Evolutionary conservation across 2,888 invertebrate genomes (phyloP).

Genomic region (Microctonus hyperodae): DNA sequence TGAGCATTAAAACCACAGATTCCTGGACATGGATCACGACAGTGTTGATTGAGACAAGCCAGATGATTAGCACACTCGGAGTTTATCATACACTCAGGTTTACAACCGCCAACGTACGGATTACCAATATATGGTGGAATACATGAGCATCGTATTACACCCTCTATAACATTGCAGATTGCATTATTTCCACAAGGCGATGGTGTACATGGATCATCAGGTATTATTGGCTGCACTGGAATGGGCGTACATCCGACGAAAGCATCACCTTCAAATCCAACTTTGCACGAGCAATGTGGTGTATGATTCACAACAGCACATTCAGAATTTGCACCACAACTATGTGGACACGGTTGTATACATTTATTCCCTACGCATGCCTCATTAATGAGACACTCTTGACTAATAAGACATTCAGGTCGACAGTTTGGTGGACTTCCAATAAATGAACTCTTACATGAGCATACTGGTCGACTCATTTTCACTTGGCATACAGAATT

Average conservation of each 20-base stretch:
- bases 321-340: constrained; percentile 79
- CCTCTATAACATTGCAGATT: constrained; percentile 75
- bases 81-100: constrained; percentile 84
- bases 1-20: constrained; percentile 84
- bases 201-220: constrained; percentile 74
- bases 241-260: constrained; percentile 79
- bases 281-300: constrained; percentile 80
- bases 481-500: constrained; percentile 85
- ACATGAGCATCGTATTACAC: constrained; percentile 79
- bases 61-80: constrained; percentile 80
- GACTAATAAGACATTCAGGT: constrained; percentile 84
- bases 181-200: constrained; percentile 88
- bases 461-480: constrained; percentile 80
- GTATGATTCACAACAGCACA: constrained; percentile 75
- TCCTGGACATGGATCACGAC: constrained; percentile 85
- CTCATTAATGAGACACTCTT: constrained; percentile 79
- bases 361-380: constrained; percentile 86
- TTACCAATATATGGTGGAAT: constrained; percentile 89
- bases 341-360: constrained; percentile 78
- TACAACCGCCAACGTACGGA: constrained; percentile 78
- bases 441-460: constrained; percentile 79
- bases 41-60: constrained; percentile 84
- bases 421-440: constrained; percentile 83
- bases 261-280: constrained; percentile 83
- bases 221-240: constrained; percentile 48